Evolutionary conservation across 2,113 vertebrate species (phyloP), one percentile per base, ranked within the genome.

Genomic region (Alligator mississippiensis): DNA sequence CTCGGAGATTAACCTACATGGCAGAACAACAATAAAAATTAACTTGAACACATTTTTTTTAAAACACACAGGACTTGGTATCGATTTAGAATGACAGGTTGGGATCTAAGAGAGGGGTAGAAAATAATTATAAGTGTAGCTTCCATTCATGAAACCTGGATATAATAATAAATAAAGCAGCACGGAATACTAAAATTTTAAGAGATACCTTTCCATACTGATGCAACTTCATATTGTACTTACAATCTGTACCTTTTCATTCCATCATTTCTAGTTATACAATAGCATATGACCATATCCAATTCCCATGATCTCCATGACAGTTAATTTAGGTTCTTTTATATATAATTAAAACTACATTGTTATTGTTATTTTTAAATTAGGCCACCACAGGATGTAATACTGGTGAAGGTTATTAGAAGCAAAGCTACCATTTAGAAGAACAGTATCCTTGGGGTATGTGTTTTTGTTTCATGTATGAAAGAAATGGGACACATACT

Each of bases 1-100:
- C 99, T 95, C 99, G 98, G 62, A 99, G 98, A 94, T 98, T 98
- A 66, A 98, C 98, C 99, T 99, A 66, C 0, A 18, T 57, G 25
- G 54, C 85, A 79, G 27, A 85, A 89, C 25, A 76, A 94, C 94
- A 92, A 6, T 82, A 93, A 91, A 84, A 70, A 82, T 88, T 57
- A 91, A 47, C 18, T 25, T 74, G 12, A 14, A 17, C 1, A 78
- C 1, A 59, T 70, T 90, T 85, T 76, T 47, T 66, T 78, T 28
- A 85, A 82, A 87, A 57, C 7, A 77, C 54, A 68, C 25, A 61
- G 24, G 28, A 27, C 30, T 13, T 74, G 70, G 47, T 38, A 74
- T 47, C 70, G 82, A 66, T 5, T 62, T 9, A 17, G 66, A 62
- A 83, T 11, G 92, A 25, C 11, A 85, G 6, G 19, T 22, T 77